A percentile compares a stretch with the other conserved stretches of the same genome.
Evolutionary conservation across 2,113 vertebrate species (phyloP).

Genomic region (Grallaria varia): DNA sequence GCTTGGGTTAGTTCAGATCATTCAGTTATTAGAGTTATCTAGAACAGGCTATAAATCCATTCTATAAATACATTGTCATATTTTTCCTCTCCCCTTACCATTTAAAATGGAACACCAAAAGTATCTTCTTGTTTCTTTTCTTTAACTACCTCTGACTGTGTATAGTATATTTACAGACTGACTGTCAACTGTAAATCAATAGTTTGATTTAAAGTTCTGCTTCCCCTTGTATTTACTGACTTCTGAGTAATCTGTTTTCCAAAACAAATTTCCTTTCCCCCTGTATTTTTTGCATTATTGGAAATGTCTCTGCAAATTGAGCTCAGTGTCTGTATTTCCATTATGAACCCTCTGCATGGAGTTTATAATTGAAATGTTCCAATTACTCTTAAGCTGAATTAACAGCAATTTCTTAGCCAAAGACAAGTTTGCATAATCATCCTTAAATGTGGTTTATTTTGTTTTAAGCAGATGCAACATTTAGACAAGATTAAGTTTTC

Average conservation of each 20-base stretch:
- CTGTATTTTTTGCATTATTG: background rate
- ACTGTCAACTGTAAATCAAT: background rate
- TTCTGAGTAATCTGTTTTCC: background rate
- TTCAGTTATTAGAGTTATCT: background rate
- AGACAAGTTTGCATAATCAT: background rate
- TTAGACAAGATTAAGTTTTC: background rate
- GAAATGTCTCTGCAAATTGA: background rate
- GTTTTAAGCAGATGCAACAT: background rate
- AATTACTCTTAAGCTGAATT: conserved; percentile 8
- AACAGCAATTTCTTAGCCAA: background rate
- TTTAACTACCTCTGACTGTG: conserved; percentile 16
- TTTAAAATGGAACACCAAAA: conserved; percentile 44
- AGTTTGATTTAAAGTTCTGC: background rate
- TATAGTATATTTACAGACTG: background rate
- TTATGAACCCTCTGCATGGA: background rate
- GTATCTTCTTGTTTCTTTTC: background rate
- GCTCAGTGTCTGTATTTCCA: background rate
- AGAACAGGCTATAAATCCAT: background rate
- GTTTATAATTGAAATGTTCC: conserved; percentile 10
- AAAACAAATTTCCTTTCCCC: background rate
- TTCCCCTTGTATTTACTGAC: background rate
- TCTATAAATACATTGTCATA: background rate
- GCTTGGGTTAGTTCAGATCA: background rate
- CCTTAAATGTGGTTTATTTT: background rate
- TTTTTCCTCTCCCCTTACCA: background rate